Evolutionary conservation across 2,888 invertebrate genomes (phyloP), one percentile per base, ranked within the genome.

Genomic region (Perithous albicinctus): DNA sequence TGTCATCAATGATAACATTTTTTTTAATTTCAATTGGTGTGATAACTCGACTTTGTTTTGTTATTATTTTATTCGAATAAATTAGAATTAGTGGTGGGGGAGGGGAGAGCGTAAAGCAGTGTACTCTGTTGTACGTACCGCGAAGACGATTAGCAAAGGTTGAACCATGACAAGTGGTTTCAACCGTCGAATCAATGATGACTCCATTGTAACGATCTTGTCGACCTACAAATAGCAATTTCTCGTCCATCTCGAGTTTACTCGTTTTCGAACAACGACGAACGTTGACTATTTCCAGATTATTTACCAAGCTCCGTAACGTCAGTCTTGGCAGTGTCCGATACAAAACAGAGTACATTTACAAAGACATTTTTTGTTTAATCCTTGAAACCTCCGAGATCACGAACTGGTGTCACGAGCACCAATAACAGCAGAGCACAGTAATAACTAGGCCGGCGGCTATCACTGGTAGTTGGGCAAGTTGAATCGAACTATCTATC

Each of bases 181-280:
- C 95, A 66, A 93, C 88, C 59, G 90, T 91, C 0, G 96, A 96
- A 89, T 95, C 94, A 0, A 97, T 94, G n/a, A 96, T 96, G 5
- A 97, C 93, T 0, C 97, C 97, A 88, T 95, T 95, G 86, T 95
- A 97, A 85, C 95, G 94, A 92, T 97, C 97, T 26, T 88, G 70
- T 8, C 88, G 87, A 0, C 95, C 94, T 43, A 92, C 89, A 88
- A 95, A 95, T 29, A 72, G 75, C 32, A 32, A 29, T 26, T 43
- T 23, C 18, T 61, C 56, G 20, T 66, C 26, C 48, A 26, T 41
- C 32, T 64, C 63, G 20, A 3, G n/a, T 12, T 38, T 38, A 12
- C 8, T 56, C 56, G 15, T 15, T 41, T 41, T 70, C 10, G 54
- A 38, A 8, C 23, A 54, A 12, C 5, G 15, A n/a, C 1, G 15